Evolutionary conservation across 2,113 vertebrate species (phyloP).

Genomic region (Mohoua ochrocephala): DNA sequence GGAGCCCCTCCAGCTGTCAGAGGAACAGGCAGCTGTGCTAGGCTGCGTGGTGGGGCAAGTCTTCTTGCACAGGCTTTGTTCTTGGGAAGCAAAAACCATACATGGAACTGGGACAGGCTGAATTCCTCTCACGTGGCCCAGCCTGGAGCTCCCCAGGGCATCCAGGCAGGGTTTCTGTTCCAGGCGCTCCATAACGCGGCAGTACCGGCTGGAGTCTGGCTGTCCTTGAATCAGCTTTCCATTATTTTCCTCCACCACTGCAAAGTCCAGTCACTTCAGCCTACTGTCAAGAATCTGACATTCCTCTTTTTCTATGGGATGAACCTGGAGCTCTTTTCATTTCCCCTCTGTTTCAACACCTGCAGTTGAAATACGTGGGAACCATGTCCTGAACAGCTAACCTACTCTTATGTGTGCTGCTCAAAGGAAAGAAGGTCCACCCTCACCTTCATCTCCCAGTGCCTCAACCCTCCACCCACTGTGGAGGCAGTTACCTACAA

Average conservation of each 20-base stretch:
- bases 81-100: background rate
- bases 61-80: background rate
- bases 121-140: background rate
- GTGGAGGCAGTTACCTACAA: background rate
- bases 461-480: background rate
- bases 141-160: background rate
- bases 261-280: background rate
- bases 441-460: background rate
- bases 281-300: background rate
- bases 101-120: accelerated
- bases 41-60: accelerated
- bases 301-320: background rate
- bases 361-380: background rate
- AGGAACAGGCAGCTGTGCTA: background rate
- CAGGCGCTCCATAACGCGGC: accelerated
- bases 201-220: background rate
- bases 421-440: background rate
- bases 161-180: background rate
- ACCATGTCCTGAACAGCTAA: background rate
- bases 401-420: background rate
- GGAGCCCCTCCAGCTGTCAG: background rate
- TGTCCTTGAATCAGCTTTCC: background rate
- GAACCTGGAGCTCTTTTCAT: background rate
- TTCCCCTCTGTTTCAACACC: background rate
- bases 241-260: background rate